Evolutionary conservation across 1,140 invertebrate genomes (phyloP).

Genomic region (Lasioglossum baleicum): DNA sequence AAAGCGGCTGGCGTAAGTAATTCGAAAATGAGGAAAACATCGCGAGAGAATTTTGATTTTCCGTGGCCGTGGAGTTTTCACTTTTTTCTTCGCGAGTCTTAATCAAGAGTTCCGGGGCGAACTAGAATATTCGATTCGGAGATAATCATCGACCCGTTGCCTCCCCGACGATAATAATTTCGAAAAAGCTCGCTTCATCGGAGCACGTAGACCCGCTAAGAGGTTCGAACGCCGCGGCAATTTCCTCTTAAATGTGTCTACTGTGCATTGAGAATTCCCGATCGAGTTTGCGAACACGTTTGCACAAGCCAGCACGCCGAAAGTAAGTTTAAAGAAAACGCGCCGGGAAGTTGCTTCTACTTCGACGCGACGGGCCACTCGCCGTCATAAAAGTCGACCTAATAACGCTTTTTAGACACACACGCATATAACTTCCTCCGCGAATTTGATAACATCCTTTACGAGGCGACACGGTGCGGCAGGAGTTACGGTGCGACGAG

Average conservation of each 20-base stretch:
- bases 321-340: constrained; percentile 50
- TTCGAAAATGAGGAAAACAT: too few species aligned
- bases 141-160: too few species aligned
- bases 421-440: constrained; percentile 39
- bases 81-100: too few species aligned
- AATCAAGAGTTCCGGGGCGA: too few species aligned
- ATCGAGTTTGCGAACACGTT: constrained; percentile 50
- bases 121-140: too few species aligned
- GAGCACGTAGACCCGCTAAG: constrained; percentile 27
- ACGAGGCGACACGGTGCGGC: neutral
- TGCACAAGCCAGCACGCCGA: constrained; percentile 31
- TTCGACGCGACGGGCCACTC: neutral
- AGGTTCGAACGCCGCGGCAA: constrained; percentile 25
- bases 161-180: neutral
- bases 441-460: constrained; percentile 38
- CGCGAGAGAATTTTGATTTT: too few species aligned
- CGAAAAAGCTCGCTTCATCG: neutral
- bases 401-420: constrained; percentile 48
- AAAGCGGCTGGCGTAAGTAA: too few species aligned
- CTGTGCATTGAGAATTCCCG: constrained; percentile 43
- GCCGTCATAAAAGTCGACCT: constrained; percentile 38
- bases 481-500: neutral
- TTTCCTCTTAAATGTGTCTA: constrained; percentile 43
- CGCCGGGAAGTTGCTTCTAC: constrained; percentile 17
- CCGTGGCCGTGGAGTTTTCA: too few species aligned